These are phyloP conservation scores for Vireo griseus DNA, from an alignment of 2,797 vertebrate genomes.

Conservation along the genomic window DNA sequence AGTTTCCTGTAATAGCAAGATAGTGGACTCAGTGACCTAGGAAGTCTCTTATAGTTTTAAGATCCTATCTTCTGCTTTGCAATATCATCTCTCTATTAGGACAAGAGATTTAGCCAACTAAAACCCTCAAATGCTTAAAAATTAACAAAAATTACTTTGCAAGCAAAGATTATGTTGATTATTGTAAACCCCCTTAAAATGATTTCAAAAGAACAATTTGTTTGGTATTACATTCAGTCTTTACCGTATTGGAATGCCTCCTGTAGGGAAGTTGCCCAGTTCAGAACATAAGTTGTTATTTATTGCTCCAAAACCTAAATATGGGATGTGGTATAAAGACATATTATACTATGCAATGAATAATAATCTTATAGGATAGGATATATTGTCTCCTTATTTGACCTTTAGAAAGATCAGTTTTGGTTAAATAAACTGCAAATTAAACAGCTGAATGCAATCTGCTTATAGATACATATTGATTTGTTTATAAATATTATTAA, in stretches of 20 bases:
- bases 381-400: background rate
- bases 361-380: background rate
- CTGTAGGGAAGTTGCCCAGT: background rate
- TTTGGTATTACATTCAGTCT: background rate
- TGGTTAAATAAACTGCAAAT: background rate
- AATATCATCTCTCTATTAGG: background rate
- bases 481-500: background rate
- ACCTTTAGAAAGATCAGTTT: background rate
- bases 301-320: background rate
- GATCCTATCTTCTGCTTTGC: background rate
- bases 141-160: background rate
- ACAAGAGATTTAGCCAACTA: background rate
- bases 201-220: background rate
- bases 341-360: background rate
- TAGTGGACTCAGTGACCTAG: slow-evolving; percentile 11
- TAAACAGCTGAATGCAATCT: background rate
- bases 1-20: slow-evolving; percentile 61
- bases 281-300: background rate
- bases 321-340: background rate
- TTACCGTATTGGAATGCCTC: background rate
- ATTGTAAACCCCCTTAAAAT: background rate
- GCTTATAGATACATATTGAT: background rate
- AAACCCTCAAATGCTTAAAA: background rate
- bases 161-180: background rate
- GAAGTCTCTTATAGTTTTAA: background rate